These are phyloP conservation scores for Aphis gossypii DNA, from an alignment of 1,140 invertebrate species.

Conservation along the genomic window DNA sequence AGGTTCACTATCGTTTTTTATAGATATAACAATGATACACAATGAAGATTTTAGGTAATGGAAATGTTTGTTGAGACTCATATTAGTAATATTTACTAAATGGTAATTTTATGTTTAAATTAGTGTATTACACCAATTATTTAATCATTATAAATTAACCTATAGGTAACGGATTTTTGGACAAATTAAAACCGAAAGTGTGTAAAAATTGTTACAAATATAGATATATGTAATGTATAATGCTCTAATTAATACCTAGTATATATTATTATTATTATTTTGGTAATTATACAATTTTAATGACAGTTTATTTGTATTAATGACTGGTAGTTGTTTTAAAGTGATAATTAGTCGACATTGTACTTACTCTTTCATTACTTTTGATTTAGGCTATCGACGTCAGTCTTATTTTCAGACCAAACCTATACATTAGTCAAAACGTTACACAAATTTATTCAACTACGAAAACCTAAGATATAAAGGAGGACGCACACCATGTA, in stretches of 20 bases:
- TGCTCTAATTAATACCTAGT: neutral
- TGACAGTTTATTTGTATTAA: neutral
- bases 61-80: neutral
- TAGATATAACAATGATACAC: neutral
- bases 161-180: neutral
- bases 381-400: neutral
- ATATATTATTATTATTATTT: neutral
- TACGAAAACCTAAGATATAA: neutral
- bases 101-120: neutral
- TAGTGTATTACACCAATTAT: neutral
- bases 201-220: neutral
- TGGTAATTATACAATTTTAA: neutral
- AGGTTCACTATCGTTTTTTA: neutral
- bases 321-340: neutral
- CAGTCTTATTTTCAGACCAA: neutral
- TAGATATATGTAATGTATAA: neutral
- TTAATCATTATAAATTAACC: neutral
- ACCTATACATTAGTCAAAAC: neutral
- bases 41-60: neutral
- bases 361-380: neutral
- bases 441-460: neutral
- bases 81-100: neutral
- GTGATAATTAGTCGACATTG: neutral
- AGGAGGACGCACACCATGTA: neutral
- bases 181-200: neutral